A percentile compares a stretch with the other conserved stretches of the same genome.
These are phyloP conservation scores for Chaenocephalus aceratus DNA, from an alignment of 2,113 vertebrate species.

Conservation along the genomic window DNA sequence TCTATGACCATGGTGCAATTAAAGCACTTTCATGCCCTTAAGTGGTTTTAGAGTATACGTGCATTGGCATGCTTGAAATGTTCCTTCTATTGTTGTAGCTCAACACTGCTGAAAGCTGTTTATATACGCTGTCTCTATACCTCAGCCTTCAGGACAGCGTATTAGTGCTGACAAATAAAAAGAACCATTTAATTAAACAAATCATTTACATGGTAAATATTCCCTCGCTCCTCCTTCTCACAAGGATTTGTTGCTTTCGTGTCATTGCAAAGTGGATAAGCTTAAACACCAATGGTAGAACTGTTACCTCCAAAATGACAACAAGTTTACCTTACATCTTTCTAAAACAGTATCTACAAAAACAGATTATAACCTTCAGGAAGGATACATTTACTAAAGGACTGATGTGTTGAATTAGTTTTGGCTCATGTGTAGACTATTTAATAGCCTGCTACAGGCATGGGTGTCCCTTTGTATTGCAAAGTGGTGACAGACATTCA, in stretches of 20 bases:
- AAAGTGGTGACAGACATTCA: too few relatives aligned
- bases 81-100: slow-evolving; percentile 28
- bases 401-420: too few relatives aligned
- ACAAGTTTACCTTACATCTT: too few relatives aligned
- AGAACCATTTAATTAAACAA: background rate
- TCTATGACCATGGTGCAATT: slow-evolving; percentile 34
- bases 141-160: background rate
- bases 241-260: background rate
- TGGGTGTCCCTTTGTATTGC: too few relatives aligned
- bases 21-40: slow-evolving; percentile 40
- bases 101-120: slow-evolving; percentile 33
- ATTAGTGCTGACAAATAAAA: background rate
- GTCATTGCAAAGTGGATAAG: background rate
- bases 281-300: background rate
- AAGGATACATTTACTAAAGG: too few relatives aligned
- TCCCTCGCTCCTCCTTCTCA: background rate
- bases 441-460: too few relatives aligned
- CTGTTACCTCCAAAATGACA: too few relatives aligned
- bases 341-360: too few relatives aligned
- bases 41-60: slow-evolving; percentile 27
- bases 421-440: too few relatives aligned
- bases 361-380: too few relatives aligned
- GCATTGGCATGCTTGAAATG: slow-evolving; percentile 24
- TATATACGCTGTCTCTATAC: background rate
- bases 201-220: accelerated